Evolutionary conservation across 2,888 invertebrate genomes (phyloP).

Genomic region (Agrotis clavis): DNA sequence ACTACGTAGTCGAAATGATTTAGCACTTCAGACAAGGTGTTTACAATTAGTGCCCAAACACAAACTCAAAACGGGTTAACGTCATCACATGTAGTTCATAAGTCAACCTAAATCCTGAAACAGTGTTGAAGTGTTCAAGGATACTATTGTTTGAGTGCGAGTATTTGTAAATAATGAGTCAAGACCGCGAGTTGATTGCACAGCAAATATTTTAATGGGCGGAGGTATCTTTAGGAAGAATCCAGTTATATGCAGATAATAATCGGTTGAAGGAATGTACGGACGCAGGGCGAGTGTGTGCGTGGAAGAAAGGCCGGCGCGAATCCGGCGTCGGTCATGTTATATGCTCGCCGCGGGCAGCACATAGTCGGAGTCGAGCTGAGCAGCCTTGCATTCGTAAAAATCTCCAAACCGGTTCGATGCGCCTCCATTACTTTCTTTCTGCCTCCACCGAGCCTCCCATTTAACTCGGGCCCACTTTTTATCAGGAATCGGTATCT

Average conservation of each 20-base stretch:
- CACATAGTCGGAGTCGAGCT: constrained; percentile 84
- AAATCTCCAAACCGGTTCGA: constrained; percentile 91
- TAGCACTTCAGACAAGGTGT: constrained; percentile 76
- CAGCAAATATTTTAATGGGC: constrained; percentile 83
- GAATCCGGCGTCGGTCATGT: constrained; percentile 87
- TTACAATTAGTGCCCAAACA: constrained; percentile 72
- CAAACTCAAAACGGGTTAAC: constrained; percentile 68
- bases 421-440: constrained; percentile 91
- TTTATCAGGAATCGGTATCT: constrained; percentile 91
- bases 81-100: constrained; percentile 75
- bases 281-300: constrained; percentile 76
- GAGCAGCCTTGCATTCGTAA: constrained; percentile 91
- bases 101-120: constrained; percentile 81
- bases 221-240: constrained; percentile 80
- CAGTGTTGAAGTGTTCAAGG: constrained; percentile 78
- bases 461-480: constrained; percentile 91
- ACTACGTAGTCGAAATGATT: constrained; percentile 72
- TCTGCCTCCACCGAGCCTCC: constrained; percentile 90
- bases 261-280: constrained; percentile 79
- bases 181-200: constrained; percentile 75
- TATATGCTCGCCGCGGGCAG: constrained; percentile 85
- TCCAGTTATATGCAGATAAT: constrained; percentile 87
- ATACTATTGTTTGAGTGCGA: constrained; percentile 76
- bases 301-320: constrained; percentile 86
- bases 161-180: constrained; percentile 78